Evolutionary conservation across 2,797 vertebrate species (phyloP).

Genomic region (Hafferia zeledoni): DNA sequence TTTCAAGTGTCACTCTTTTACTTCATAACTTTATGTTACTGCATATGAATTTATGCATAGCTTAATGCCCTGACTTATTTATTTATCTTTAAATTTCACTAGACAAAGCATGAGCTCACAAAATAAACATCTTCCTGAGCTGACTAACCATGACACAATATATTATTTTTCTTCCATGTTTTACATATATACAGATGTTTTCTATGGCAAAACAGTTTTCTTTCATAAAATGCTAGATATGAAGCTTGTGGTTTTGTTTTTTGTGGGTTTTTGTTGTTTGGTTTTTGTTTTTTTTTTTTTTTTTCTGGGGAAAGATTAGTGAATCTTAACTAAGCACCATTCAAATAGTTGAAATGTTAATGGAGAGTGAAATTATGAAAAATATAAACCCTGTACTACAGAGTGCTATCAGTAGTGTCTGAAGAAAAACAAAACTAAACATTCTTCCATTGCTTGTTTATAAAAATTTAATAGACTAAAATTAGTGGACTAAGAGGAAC

Average conservation of each 20-base stretch:
- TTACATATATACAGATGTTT: not conserved
- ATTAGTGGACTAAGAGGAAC: not conserved
- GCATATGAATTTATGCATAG: not conserved
- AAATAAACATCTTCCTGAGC: not conserved
- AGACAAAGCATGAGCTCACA: not conserved
- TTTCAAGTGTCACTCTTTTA: not conserved
- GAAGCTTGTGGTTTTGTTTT: not conserved
- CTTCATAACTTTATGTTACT: not conserved
- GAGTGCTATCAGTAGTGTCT: not conserved
- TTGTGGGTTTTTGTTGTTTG: too few species aligned
- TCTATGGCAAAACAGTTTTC: not conserved
- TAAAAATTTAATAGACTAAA: not conserved
- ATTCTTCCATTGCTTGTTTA: not conserved
- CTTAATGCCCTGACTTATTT: not conserved
- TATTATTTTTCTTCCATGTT: not conserved
- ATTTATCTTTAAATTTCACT: not conserved
- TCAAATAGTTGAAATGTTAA: not conserved
- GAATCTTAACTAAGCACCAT: not conserved
- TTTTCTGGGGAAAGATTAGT: not conserved
- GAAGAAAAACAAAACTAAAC: not conserved
- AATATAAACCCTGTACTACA: not conserved
- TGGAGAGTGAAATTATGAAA: not conserved
- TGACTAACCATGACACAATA: not conserved
- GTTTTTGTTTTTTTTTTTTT: not conserved
- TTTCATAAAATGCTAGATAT: not conserved